Base-by-base conservation (phyloP, 2,113 vertebrate species). In the Pelvicachromis taeniatus region DNA sequence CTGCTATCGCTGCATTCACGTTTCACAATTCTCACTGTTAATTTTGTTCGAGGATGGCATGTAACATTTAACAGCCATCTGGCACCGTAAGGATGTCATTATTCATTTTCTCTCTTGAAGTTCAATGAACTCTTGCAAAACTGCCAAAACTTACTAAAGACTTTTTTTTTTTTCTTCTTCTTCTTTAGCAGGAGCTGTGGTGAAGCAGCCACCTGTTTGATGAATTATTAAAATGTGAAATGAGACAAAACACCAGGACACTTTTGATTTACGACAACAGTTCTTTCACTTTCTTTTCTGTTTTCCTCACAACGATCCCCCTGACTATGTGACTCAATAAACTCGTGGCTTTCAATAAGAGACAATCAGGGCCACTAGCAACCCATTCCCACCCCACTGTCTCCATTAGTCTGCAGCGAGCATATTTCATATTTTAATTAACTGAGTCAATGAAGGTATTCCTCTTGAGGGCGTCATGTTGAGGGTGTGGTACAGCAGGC, bases 361-460 rank as follows among this genome's bases (percentile, higher is more conserved):
- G 48, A 81, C 78, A 84, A 79, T 81, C 42, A 56, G 45, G 16
- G 53, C 78, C 63, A 54, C 59, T 42, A 58, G 63, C 38, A 38
- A 33, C 26, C n/a, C 10, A 14, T 35, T 82, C 40, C 31, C 26
- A 48, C 52, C 68, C 38, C 68, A 2, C 54, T 4, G 70, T 56
- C 81, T 73, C 55, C 21, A 84, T 93, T 86, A 87, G 65, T 83
- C 80, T 87, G 78, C 38, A 82, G 85, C 77, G 85, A 84, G 88
- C 88, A 85, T 75, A 82, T 92, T 84, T 92, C 88, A 89, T 90
- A 90, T 94, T 94, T 92, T 95, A 92, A 95, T 95, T 93, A 95
- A 91, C 75, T 61, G 82, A 87, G 70, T 91, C 84, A 86, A 87
- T 91, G 85, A 91, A 91, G 63, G 91, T 78, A 63, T 88, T 85